These are phyloP conservation scores for Ciconia maguari DNA, from an alignment of 2,113 vertebrate genomes.

Conservation along the genomic window DNA sequence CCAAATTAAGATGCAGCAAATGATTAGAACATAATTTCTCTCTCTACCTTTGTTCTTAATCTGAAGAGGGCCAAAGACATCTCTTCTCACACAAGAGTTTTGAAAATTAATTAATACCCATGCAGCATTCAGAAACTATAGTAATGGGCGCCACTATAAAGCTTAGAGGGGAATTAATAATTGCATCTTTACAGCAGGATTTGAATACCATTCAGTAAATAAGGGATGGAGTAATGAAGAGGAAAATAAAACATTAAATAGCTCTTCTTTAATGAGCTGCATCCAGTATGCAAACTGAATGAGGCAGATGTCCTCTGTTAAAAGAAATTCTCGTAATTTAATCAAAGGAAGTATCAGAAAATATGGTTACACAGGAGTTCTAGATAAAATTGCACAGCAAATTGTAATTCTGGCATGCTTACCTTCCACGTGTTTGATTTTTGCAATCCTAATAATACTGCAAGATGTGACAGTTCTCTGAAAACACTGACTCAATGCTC, in stretches of 20 bases:
- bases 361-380: background rate
- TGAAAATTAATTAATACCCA: conserved; percentile 7
- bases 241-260: conserved; percentile 29
- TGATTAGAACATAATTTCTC: background rate
- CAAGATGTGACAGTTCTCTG: background rate
- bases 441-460: background rate
- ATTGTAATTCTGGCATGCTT: conserved; percentile 5
- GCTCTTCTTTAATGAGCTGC: conserved; percentile 38
- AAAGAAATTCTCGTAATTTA: background rate
- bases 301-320: conserved; percentile 29
- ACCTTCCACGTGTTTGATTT: background rate
- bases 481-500: background rate
- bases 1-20: background rate
- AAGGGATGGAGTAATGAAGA: conserved; percentile 10
- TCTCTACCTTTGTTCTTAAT: conserved; percentile 20
- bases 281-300: conserved; percentile 28
- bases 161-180: conserved; percentile 16
- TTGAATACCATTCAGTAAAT: conserved; percentile 37
- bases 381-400: background rate
- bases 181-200: conserved; percentile 20
- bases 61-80: conserved; percentile 2
- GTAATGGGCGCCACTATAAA: background rate
- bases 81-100: background rate
- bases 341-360: conserved; percentile 32
- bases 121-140: background rate